Conservation (phyloP, 2,888 invertebrate genomes). For the Cephus spinipes region DNA sequence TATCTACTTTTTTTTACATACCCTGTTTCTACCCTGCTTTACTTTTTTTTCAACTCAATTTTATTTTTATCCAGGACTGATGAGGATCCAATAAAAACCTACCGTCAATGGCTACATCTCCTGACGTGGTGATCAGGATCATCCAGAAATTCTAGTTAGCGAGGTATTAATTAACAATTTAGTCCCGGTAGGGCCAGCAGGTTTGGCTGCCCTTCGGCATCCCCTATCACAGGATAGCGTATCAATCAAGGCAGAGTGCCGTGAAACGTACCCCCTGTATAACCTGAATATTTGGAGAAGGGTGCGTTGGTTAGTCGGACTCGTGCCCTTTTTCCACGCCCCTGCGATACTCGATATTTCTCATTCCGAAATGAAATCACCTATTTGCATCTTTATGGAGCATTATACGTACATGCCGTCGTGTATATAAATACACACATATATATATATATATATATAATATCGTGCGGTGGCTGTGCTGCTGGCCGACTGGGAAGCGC, state of each 20-base stretch:
- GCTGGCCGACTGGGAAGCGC: too few species aligned
- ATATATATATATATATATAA: too few species aligned
- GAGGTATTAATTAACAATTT: conserved; percentile 28
- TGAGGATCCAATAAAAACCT: too few species aligned
- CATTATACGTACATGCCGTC: conserved; percentile 29
- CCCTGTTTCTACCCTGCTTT: too few species aligned
- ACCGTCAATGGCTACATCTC: too few species aligned
- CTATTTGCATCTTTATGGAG: conserved; percentile 51
- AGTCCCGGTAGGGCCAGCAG: conserved; percentile 8
- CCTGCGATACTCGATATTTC: conserved; percentile 30
- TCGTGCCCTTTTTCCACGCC: too few species aligned
- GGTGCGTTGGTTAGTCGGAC: too few species aligned
- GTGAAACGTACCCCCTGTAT: conserved; percentile 21
- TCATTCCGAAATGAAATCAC: conserved; percentile 39
- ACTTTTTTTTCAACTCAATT: too few species aligned
- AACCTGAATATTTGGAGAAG: conserved; percentile 19
- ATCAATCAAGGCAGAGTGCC: conserved; percentile 26
- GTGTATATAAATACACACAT: too few species aligned
- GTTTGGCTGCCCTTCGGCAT: background rate
- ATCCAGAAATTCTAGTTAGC: conserved; percentile 18
- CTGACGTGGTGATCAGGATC: background rate
- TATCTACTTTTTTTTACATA: too few species aligned
- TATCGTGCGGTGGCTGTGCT: too few species aligned
- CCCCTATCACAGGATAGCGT: conserved; percentile 11
- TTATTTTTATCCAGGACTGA: too few species aligned